Percentiles rank a stretch among this genome's conserved stretches.
Evolutionary conservation across 2,113 vertebrate genomes (phyloP).

Genomic region (Cairina moschata): DNA sequence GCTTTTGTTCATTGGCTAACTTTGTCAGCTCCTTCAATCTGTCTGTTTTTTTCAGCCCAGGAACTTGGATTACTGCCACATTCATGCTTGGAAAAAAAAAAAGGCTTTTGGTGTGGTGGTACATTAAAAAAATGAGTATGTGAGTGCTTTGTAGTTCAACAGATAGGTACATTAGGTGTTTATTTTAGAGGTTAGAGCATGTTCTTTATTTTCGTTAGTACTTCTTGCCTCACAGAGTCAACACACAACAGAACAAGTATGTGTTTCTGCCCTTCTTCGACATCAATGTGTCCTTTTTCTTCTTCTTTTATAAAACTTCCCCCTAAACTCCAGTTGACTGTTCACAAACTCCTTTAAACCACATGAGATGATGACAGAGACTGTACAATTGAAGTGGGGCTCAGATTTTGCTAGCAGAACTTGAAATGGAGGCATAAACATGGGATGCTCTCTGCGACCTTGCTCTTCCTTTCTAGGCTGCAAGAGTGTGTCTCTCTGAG

Average conservation of each 20-base stretch:
- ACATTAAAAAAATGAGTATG: not conserved
- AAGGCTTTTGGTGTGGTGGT: not conserved
- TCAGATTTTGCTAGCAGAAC: not conserved
- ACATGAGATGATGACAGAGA: not conserved
- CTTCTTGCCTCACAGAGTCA: not conserved
- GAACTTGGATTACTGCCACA: constrained; percentile 33
- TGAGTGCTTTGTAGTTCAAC: not conserved
- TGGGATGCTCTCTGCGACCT: not conserved
- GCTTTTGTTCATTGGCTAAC: not conserved
- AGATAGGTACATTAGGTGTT: not conserved
- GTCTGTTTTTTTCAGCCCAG: not conserved
- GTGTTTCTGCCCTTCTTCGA: not conserved
- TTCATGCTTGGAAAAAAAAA: not conserved
- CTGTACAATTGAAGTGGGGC: not conserved
- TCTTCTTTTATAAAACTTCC: not conserved
- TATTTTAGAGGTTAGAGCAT: not conserved
- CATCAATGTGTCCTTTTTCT: not conserved
- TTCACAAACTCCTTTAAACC: not conserved
- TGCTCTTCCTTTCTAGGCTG: not conserved
- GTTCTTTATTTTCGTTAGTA: not conserved
- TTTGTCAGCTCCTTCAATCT: constrained; percentile 2
- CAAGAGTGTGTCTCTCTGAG: not conserved
- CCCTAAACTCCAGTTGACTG: not conserved
- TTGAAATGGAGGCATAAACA: not conserved
- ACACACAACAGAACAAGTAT: not conserved